Conservation (phyloP, 2,113 vertebrate genomes). For the Macaca fascicularis region T2T-MFA8v1.1 NC_088387.1:94028001-94028500, state of each 20-base stretch:
- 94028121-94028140: not conserved
- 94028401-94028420: not conserved
- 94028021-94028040: not conserved
- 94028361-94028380: not conserved
- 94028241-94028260: not conserved
- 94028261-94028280: not conserved
- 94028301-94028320: not conserved
- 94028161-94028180: not conserved
- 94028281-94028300: not conserved
- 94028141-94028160: not conserved
- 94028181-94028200: slow-evolving; percentile 3
- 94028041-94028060: not conserved
- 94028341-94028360: not conserved
- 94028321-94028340: not conserved
- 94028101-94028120: slow-evolving; percentile 23
- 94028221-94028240: not conserved
- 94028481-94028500: not conserved
- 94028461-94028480: not conserved
- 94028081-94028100: not conserved
- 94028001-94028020: not conserved
- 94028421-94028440: not conserved
- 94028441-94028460: not conserved
- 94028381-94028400: not conserved
- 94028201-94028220: not conserved
- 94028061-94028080: not conserved